Evolutionary conservation across 35 echinoderm and acorn worm species (phyloP).

Genomic region (Ophiothrix spiculata): DNA sequence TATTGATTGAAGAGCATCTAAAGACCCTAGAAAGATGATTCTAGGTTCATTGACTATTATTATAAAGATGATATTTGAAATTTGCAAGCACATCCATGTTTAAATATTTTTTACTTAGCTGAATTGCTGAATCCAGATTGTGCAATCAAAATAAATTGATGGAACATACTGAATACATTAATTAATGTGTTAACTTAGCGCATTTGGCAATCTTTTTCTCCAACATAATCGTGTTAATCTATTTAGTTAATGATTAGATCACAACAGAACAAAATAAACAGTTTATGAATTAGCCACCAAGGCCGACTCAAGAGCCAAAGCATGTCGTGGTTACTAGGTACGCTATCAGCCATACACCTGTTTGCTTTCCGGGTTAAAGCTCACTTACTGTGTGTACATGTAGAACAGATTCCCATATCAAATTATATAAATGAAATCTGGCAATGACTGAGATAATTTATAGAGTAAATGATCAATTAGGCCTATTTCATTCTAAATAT

Average conservation of each 20-base stretch:
- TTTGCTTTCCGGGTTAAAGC: background rate
- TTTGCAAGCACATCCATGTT: too few species aligned
- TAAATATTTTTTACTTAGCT: too few species aligned
- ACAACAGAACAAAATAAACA: background rate
- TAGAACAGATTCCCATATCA: background rate
- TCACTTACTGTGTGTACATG: background rate
- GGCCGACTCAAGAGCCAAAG: background rate
- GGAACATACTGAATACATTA: too few species aligned
- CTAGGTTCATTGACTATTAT: too few species aligned
- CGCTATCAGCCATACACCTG: background rate
- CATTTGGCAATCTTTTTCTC: too few species aligned
- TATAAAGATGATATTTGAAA: too few species aligned
- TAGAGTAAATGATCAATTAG: background rate
- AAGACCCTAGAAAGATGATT: too few species aligned
- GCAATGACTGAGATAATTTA: background rate
- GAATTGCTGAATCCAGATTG: too few species aligned
- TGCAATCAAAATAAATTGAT: too few species aligned
- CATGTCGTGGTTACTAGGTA: background rate
- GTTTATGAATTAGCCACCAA: background rate
- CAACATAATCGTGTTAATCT: background rate
- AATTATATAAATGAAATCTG: background rate
- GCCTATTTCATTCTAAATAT: background rate
- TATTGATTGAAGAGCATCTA: too few species aligned
- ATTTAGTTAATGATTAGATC: background rate
- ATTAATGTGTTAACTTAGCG: too few species aligned